A percentile compares a stretch with the other conserved stretches of the same genome.
These are phyloP conservation scores for Drosophila hawaiiensis DNA, from an alignment of 2,888 invertebrate species.

Conservation along the genomic window DNA sequence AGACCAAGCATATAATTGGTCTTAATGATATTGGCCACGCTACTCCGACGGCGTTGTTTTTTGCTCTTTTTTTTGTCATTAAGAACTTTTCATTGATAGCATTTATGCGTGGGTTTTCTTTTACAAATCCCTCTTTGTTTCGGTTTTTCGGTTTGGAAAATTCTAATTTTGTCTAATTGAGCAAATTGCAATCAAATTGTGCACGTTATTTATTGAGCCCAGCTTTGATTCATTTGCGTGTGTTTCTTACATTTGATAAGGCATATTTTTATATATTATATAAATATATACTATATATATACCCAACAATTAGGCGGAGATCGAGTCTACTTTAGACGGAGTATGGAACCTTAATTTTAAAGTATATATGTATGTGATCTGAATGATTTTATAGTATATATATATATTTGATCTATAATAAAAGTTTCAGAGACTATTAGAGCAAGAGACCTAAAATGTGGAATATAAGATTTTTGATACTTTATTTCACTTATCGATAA, in stretches of 20 bases:
- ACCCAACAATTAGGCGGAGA: no score
- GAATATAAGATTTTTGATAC: no score
- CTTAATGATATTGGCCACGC: slow-evolving; percentile 1
- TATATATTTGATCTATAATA: not conserved
- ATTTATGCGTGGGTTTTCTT: slow-evolving; percentile 10
- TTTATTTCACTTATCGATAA: not conserved
- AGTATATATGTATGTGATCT: not conserved
- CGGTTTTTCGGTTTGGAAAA: not conserved
- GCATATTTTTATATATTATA: not conserved
- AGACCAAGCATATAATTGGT: slow-evolving; percentile 45
- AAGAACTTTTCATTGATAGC: slow-evolving; percentile 17
- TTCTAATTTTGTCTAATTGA: not conserved
- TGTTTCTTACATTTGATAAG: not conserved
- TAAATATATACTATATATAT: no score
- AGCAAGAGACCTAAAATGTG: no score
- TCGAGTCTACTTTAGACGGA: not conserved
- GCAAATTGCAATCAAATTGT: not conserved
- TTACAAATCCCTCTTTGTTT: not conserved
- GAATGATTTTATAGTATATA: not conserved
- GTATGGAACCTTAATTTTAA: not conserved
- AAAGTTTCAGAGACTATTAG: no score
- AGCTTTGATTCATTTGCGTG: not conserved
- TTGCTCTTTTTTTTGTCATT: slow-evolving; percentile 9
- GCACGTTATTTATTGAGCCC: not conserved
- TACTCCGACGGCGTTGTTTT: slow-evolving; percentile 2